A percentile compares a stretch with the other conserved stretches of the same genome.
phyloP scores from a whole-genome alignment of 1,140 invertebrate species.

The Ceratoteleas bidentatus region DNA sequence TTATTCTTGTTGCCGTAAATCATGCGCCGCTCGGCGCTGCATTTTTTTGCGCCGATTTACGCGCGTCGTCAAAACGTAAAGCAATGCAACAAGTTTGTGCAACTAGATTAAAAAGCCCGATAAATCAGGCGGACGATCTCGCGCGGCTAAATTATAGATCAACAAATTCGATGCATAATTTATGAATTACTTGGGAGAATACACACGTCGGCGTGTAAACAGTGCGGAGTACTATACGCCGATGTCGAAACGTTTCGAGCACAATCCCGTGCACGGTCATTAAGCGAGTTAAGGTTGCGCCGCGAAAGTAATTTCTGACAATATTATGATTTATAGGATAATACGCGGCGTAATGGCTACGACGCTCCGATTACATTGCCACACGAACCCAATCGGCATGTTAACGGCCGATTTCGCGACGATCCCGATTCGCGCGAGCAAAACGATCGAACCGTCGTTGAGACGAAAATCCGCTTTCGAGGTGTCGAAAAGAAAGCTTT shows the following conservation, averaged over 20 bases:
- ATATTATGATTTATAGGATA: slow-evolving; percentile 70
- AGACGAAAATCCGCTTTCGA: too few relatives aligned
- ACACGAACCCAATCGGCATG: slow-evolving; percentile 51
- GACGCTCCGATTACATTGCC: slow-evolving; percentile 61
- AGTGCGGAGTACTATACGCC: slow-evolving; percentile 14
- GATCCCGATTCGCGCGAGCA: too few relatives aligned
- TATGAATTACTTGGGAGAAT: slow-evolving; percentile 29
- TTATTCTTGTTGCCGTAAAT: slow-evolving; percentile 29
- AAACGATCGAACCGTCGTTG: too few relatives aligned
- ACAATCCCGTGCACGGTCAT: slow-evolving; percentile 54
- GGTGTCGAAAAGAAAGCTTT: too few relatives aligned
- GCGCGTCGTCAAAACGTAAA: neutral
- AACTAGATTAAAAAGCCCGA: slow-evolving; percentile 38
- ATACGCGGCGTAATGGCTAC: slow-evolving; percentile 44
- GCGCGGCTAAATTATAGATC: slow-evolving; percentile 17
- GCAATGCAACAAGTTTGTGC: slow-evolving; percentile 31
- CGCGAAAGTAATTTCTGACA: slow-evolving; percentile 65
- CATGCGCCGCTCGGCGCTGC: neutral
- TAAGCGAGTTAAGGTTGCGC: slow-evolving; percentile 56
- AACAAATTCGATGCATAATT: slow-evolving; percentile 52
- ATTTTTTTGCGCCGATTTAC: slow-evolving; percentile 28
- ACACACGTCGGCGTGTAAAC: slow-evolving; percentile 20
- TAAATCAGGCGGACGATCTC: slow-evolving; percentile 31
- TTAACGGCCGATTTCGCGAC: slow-evolving; percentile 58
- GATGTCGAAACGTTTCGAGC: slow-evolving; percentile 60